Conservation (phyloP, 2,113 vertebrate species). For the Anser cygnoides region DNA sequence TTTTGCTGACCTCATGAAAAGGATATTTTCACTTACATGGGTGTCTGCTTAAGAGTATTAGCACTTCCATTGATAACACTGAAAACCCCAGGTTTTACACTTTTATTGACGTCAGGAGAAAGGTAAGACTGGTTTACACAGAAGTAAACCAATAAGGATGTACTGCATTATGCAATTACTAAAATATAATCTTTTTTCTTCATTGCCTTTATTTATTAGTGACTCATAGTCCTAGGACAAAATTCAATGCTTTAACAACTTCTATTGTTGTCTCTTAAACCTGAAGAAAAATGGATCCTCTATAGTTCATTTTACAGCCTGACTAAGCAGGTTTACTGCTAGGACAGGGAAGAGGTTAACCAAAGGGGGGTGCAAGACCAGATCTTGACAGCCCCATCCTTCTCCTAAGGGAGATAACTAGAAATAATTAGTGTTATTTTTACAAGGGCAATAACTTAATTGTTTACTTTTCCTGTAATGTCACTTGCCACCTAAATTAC, state of each 20-base stretch:
- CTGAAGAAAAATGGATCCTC: neutral
- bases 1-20: neutral
- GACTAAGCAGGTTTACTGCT: neutral
- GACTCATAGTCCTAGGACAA: slow-evolving; percentile 30
- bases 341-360: neutral
- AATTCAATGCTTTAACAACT: neutral
- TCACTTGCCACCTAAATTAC: neutral
- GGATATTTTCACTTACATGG: neutral
- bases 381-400: neutral
- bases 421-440: neutral
- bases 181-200: neutral
- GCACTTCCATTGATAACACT: neutral
- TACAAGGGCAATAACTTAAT: neutral
- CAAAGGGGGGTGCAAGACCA: neutral
- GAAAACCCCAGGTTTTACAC: neutral
- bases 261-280: neutral
- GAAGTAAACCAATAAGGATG: slow-evolving; percentile 38
- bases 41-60: neutral
- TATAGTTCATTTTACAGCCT: neutral
- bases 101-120: slow-evolving; percentile 15
- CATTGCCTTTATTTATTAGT: slow-evolving; percentile 22
- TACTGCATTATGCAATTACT: slow-evolving; percentile 6
- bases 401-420: neutral
- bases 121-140: neutral
- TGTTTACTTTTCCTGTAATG: neutral